Conservation (phyloP, 1,140 invertebrate species). For the Drosophila quadrilineata region DNA sequence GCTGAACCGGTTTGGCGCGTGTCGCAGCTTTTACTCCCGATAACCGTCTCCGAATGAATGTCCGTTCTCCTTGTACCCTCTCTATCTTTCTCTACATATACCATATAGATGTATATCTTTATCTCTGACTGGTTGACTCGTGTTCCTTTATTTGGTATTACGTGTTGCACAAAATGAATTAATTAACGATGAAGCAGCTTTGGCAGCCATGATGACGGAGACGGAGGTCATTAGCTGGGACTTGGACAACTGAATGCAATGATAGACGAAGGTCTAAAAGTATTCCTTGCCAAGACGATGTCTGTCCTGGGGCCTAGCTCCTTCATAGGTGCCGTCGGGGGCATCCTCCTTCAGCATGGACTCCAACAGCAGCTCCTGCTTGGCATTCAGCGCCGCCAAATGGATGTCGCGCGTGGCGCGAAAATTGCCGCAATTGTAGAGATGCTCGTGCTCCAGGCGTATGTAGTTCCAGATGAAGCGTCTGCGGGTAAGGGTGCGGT, state of each 20-base stretch:
- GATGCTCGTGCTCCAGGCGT: conserved; percentile 61
- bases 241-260: neutral
- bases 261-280: conserved; percentile 30
- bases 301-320: conserved; percentile 16
- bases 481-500: conserved; percentile 19
- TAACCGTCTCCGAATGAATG: too few species aligned
- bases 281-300: conserved; percentile 55
- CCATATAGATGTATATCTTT: neutral
- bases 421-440: conserved; percentile 60
- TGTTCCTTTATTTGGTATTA: conserved; percentile 8
- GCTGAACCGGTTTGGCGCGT: conserved; percentile 72
- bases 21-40: conserved; percentile 32
- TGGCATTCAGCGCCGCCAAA: conserved; percentile 50
- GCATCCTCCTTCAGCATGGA: conserved; percentile 61
- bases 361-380: conserved; percentile 57
- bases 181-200: conserved; percentile 58
- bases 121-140: conserved; percentile 1
- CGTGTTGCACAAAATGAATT: conserved; percentile 68
- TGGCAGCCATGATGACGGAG: conserved; percentile 37
- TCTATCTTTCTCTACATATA: neutral
- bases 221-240: neutral
- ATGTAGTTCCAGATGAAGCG: conserved; percentile 77
- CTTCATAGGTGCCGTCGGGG: neutral
- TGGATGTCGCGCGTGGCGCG: conserved; percentile 64
- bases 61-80: neutral